phyloP scores from a whole-genome alignment of 2,888 invertebrate genomes.

The Drosophila anomalata region DNA sequence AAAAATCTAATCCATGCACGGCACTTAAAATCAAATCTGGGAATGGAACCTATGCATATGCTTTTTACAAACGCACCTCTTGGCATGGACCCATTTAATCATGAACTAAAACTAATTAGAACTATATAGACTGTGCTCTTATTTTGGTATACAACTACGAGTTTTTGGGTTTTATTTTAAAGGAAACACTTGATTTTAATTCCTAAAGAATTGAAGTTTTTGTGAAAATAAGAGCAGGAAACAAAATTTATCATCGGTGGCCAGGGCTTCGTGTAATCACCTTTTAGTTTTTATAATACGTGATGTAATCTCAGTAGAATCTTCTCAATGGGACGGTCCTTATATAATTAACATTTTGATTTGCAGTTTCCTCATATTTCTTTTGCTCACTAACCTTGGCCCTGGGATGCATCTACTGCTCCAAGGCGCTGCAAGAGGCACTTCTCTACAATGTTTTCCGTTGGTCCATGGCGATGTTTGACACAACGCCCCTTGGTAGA shows the following conservation, averaged over 20 bases:
- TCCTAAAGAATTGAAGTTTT: background rate
- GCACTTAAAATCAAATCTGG: background rate
- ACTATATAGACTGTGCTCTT: background rate
- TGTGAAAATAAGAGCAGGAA: conserved; percentile 5
- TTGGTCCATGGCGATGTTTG: conserved; percentile 90
- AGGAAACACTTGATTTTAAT: background rate
- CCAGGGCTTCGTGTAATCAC: conserved; percentile 6
- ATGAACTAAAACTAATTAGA: background rate
- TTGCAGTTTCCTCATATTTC: conserved; percentile 81
- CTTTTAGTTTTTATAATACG: background rate
- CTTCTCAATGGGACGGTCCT: background rate
- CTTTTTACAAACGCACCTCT: background rate
- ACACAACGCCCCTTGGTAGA: conserved; percentile 91
- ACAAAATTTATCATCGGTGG: conserved; percentile 5
- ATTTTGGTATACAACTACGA: background rate
- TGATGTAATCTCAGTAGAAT: background rate
- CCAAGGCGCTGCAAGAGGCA: conserved; percentile 86
- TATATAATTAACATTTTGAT: conserved; percentile 1
- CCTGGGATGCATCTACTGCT: conserved; percentile 85
- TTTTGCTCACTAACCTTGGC: conserved; percentile 82
- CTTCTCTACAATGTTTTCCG: conserved; percentile 87
- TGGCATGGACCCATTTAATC: background rate
- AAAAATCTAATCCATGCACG: conserved; percentile 18
- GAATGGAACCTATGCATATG: conserved; percentile 1
- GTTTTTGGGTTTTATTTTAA: background rate